Conservation (phyloP, 2,113 vertebrate species). For the Ciconia boyciana region DNA sequence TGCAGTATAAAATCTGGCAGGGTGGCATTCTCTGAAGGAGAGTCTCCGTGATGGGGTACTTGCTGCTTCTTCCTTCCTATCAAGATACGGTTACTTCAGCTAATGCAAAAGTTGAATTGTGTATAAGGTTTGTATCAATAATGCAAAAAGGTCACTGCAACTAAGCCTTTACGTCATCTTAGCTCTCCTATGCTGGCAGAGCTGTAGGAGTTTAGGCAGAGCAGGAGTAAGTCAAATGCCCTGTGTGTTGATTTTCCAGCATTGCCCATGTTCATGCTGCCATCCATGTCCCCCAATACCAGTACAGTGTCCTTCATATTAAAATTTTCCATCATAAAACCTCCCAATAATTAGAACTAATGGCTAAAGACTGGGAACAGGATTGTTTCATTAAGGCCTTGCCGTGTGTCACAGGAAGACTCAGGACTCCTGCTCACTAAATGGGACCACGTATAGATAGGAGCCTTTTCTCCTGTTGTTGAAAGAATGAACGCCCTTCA, state of each 20-base stretch:
- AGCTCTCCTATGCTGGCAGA: neutral
- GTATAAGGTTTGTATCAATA: neutral
- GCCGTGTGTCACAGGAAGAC: neutral
- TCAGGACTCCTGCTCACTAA: neutral
- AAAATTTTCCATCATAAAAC: neutral
- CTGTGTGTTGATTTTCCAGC: neutral
- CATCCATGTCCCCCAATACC: neutral
- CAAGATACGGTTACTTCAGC: neutral
- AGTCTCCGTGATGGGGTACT: neutral
- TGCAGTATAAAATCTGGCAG: neutral
- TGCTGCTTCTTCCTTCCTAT: neutral
- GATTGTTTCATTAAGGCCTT: fast-evolving
- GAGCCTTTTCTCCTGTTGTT: neutral
- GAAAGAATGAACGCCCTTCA: fast-evolving
- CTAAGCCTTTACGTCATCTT: neutral
- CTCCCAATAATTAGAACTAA: neutral
- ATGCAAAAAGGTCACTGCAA: neutral
- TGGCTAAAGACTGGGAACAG: neutral
- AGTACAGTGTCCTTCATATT: neutral
- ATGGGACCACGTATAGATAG: neutral
- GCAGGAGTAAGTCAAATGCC: neutral
- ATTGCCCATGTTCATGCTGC: neutral
- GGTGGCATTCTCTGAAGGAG: neutral
- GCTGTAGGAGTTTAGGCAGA: neutral
- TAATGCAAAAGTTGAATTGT: neutral